A percentile compares a stretch with the other conserved stretches of the same genome.
Evolutionary conservation across 2,113 vertebrate genomes (phyloP).

Genomic region (Lampris megalopsis): DNA sequence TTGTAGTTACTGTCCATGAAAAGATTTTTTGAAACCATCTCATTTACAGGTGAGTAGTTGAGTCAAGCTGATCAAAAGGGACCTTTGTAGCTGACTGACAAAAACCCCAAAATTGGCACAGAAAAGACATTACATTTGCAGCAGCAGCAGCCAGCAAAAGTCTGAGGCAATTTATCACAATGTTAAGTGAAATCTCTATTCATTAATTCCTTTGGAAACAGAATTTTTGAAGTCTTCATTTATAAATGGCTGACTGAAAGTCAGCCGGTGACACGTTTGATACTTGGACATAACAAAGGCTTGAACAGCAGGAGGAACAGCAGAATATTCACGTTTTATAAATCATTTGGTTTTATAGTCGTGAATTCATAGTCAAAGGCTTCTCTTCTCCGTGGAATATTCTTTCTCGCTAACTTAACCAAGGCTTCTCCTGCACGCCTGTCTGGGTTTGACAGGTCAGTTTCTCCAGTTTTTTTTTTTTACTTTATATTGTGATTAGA

Average conservation of each 20-base stretch:
- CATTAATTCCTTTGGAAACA: constrained; percentile 12
- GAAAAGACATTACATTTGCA: neutral
- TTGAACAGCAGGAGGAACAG: constrained; percentile 21
- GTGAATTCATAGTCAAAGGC: constrained; percentile 21
- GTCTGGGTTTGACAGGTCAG: constrained; percentile 20
- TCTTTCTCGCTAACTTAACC: constrained; percentile 5
- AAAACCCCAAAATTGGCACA: neutral
- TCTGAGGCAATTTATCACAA: constrained; percentile 17
- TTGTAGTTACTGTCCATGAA: constrained; percentile 41
- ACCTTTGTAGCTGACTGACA: constrained; percentile 37
- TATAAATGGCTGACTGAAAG: constrained; percentile 20
- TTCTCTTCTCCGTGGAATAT: neutral
- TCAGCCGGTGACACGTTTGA: constrained; percentile 28
- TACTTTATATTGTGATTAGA: neutral
- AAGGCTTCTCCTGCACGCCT: neutral
- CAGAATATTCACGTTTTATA: constrained; percentile 41
- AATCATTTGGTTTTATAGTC: constrained; percentile 35
- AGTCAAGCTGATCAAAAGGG: constrained; percentile 55
- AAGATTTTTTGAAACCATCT: constrained; percentile 49
- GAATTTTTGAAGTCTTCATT: constrained; percentile 21
- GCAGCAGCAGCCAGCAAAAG: neutral
- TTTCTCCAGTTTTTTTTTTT: neutral
- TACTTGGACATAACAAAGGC: constrained; percentile 37
- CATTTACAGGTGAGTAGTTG: constrained; percentile 45
- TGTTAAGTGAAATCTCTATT: constrained; percentile 32